Percentiles rank a stretch among this genome's conserved stretches.
phyloP scores from a whole-genome alignment of 2,797 vertebrate species.

The Eutrigla gurnardus region DNA sequence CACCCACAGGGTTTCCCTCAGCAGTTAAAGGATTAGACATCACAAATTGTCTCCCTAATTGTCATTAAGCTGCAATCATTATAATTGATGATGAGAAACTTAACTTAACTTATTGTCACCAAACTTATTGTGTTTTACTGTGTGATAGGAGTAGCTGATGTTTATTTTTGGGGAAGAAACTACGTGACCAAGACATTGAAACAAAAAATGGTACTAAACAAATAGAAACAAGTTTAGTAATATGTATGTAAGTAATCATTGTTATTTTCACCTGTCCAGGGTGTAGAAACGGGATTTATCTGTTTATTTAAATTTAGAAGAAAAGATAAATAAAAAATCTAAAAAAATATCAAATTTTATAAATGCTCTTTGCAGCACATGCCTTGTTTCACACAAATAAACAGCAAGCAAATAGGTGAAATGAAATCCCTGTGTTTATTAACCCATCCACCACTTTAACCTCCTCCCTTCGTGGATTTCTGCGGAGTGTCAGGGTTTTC shows the following conservation, averaged over 20 bases:
- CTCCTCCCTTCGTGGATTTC: too few species aligned
- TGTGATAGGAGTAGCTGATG: not conserved
- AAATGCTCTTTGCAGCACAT: not conserved
- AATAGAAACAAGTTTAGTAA: not conserved
- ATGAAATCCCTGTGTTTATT: too few species aligned
- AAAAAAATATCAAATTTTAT: not conserved
- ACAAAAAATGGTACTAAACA: not conserved
- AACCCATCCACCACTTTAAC: too few species aligned
- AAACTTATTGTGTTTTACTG: not conserved
- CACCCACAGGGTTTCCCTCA: slow-evolving; percentile 23
- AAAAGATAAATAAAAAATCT: not conserved
- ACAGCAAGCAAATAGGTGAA: too few species aligned
- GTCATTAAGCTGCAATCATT: not conserved
- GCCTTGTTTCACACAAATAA: too few species aligned
- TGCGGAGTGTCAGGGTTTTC: too few species aligned
- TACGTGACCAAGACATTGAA: not conserved
- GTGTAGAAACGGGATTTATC: not conserved
- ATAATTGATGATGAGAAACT: not conserved
- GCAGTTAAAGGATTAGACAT: slow-evolving; percentile 5
- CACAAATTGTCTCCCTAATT: not conserved
- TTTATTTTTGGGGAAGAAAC: too few species aligned
- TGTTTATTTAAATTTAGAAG: not conserved
- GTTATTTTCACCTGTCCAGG: not conserved
- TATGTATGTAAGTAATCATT: not conserved
- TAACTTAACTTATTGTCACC: not conserved